Base-by-base conservation (phyloP, 2,113 vertebrate genomes). In the Sclerurus mexicanus region DNA sequence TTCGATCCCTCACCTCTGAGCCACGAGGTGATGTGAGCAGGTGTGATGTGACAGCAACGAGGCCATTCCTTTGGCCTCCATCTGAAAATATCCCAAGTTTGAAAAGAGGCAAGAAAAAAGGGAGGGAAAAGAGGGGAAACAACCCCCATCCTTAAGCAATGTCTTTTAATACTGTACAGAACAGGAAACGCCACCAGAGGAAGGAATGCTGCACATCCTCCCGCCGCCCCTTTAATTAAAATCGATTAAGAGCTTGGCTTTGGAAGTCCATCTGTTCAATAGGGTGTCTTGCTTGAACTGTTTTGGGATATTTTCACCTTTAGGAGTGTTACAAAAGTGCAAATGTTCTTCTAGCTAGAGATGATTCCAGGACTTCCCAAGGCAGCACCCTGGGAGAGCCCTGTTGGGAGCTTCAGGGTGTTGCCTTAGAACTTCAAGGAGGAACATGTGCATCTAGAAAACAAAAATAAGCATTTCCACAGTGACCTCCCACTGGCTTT, bases 161-260 rank as follows among this genome's bases (percentile, higher is more conserved):
- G 46, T 76, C 53, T 71, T 90, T 90, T 93, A 92, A 94, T 69
- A 49, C 49, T 92, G 37, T 66, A 21, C 95, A 96, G 92, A 87
- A 37, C 92, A 91, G 94, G 96, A 97, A 96, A 25, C 85, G 20
- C 30, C 37, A 13, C 62, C 79, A 80, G 90, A 83, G 85, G 90
- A 95, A 94, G 83, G 90, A 93, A 83, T 85, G 58, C 24, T 90
- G 78, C 92, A 90, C 88, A 91, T 93, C 95, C 92, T 97, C 27
- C 74, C 77, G 72, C 81, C 5, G 0, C 58, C 75, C 69, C 53
- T 90, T 92, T 90, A 92, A 95, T 94, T 94, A 90, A 94, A 94
- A 87, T 46, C 18, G 12, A 80, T 87, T 82, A 13, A 88, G 79
- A 71, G 67, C 53, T 42, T 63, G 69, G 3, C 14, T 40, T 68